Conservation (phyloP, 2,797 vertebrate genomes). For the Sebastes trivittatus region DNA sequence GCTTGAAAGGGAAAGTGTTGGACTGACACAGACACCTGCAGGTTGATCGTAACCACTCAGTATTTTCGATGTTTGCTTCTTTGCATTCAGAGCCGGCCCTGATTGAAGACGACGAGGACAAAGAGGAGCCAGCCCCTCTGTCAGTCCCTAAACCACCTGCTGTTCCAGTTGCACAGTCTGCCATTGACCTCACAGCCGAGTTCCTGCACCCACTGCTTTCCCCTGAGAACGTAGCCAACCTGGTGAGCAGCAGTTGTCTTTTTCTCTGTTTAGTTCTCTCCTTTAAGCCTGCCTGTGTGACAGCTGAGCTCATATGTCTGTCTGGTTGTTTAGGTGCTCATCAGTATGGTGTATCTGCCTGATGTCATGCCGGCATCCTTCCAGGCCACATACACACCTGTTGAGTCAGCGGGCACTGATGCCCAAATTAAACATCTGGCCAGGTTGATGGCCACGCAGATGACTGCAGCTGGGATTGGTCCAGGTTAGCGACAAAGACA, state of each 20-base stretch:
- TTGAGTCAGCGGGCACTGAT: slow-evolving; percentile 95
- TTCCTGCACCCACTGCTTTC: slow-evolving; percentile 91
- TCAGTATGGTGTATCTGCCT: slow-evolving; percentile 98
- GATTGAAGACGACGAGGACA: slow-evolving; percentile 94
- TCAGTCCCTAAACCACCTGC: slow-evolving; percentile 77
- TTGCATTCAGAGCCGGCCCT: slow-evolving; percentile 82
- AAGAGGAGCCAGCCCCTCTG: slow-evolving; percentile 84
- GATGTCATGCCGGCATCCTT: slow-evolving; percentile 97
- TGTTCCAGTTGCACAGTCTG: slow-evolving; percentile 83
- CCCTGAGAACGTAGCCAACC: slow-evolving; percentile 93
- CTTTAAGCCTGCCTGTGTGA: background rate
- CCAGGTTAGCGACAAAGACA: slow-evolving; percentile 82
- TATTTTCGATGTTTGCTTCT: background rate
- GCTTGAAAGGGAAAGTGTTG: background rate
- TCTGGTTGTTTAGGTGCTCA: slow-evolving; percentile 86
- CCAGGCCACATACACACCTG: slow-evolving; percentile 95
- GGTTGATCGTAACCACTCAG: background rate
- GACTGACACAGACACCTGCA: background rate
- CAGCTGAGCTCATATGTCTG: background rate
- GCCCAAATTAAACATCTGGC: slow-evolving; percentile 94
- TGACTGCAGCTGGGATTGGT: slow-evolving; percentile 90
- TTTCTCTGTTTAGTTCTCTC: background rate
- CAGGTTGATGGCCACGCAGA: slow-evolving; percentile 95
- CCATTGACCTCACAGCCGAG: slow-evolving; percentile 93
- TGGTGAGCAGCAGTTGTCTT: slow-evolving; percentile 76